Evolutionary conservation across 2,888 invertebrate genomes (phyloP), one percentile per base, ranked within the genome.

Genomic region (Exephanes ischioxanthus): DNA sequence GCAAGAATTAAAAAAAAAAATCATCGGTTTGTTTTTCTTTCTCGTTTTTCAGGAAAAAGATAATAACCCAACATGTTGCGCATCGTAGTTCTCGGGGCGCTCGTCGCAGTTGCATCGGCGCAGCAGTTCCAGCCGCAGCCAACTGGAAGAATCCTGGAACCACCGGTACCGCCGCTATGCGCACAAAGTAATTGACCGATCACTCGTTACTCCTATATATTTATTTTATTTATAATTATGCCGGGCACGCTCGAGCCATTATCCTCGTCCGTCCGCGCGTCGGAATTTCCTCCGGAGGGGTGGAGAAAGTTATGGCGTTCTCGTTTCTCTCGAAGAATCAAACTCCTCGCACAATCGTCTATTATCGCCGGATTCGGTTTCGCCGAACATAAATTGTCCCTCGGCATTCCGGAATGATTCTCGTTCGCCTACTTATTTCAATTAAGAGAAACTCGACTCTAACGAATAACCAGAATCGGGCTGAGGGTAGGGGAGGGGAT

Each of bases 121-220:
- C 97, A 97, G 85, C 97, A 97, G 94, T 97, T 97, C 94, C 88
- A 89, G 45, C 89, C 90, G 33, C 91, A 92, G 87, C 96, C 96
- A 77, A 96, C 96, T 91, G 97, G 97, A 45, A 95, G 97, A 88
- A 96, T 97, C 91, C 94, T 98, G 90, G 97, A 97, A 93, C 96
- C 97, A 14, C 98, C 98, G 3, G 96, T 97, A 84, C 97, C 97
- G 19, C 95, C 95, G 30, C 95, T 96, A 66, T 97, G 97, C 91
- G 96, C 97, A 19, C 96, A 97, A 93, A 95, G 97, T 97, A 95
- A 92, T 91, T 84, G 41, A 53, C 37, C 63, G 51, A 19, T 66
- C 30, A 76, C 51, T 66, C 33, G 11, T 61, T 45, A 22, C 9
- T 72, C 33, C n/a, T 51, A 51, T 51, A 45, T 2, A 19, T n/a